Evolutionary conservation across 2,113 vertebrate genomes (phyloP).

Genomic region (Albula goreensis): DNA sequence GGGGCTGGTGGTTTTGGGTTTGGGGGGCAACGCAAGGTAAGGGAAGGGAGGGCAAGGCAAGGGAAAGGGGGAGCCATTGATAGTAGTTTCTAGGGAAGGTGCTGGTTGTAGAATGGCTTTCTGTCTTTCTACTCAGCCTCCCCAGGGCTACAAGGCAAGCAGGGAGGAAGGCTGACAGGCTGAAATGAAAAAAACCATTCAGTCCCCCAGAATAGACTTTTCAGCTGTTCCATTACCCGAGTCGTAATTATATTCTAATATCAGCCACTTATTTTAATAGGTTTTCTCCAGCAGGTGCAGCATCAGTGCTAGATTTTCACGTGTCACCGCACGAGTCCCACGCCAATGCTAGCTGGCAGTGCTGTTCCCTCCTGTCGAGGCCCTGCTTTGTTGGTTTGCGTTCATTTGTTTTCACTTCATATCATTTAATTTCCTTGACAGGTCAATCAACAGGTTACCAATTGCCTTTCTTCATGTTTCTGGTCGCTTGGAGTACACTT

Average conservation of each 20-base stretch:
- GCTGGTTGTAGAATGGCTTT: background rate
- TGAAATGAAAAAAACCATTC: conserved; percentile 40
- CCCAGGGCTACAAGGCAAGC: conserved; percentile 5
- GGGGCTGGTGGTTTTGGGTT: background rate
- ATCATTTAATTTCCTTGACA: too few species aligned
- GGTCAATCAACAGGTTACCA: too few species aligned
- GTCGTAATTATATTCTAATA: conserved; percentile 71
- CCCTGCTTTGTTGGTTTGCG: background rate
- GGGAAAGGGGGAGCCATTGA: background rate
- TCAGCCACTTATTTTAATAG: conserved; percentile 71
- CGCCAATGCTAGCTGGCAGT: background rate
- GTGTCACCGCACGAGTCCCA: background rate
- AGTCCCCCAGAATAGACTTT: conserved; percentile 62
- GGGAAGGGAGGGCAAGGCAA: background rate
- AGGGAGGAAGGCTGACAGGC: conserved; percentile 20
- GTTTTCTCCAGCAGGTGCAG: conserved; percentile 63
- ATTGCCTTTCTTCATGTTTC: too few species aligned
- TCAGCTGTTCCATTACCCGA: conserved; percentile 73
- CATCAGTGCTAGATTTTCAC: conserved; percentile 34
- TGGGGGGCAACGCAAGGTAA: too few species aligned
- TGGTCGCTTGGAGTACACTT: too few species aligned
- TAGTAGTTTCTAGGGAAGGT: background rate
- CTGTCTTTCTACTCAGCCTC: conserved; percentile 24
- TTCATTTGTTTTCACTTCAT: too few species aligned
- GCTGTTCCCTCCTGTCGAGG: background rate